These are phyloP conservation scores for Hippocampus mohnikei DNA, from an alignment of 2,113 vertebrate genomes.

Conservation along the genomic window DNA sequence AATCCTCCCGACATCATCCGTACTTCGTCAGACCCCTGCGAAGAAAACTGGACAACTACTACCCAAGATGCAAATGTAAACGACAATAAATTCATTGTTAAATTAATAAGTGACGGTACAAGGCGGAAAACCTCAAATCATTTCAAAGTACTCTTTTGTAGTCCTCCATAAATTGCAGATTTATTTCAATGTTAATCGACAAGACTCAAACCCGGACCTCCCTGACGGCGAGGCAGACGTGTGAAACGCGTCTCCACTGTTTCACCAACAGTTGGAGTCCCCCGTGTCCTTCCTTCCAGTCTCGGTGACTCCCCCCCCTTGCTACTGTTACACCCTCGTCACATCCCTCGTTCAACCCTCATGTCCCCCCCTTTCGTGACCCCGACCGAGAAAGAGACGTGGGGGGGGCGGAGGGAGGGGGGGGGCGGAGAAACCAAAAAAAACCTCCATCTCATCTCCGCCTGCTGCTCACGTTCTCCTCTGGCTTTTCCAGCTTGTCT, in stretches of 20 bases:
- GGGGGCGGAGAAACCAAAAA: slow-evolving; percentile 14
- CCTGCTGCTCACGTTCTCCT: slow-evolving; percentile 47
- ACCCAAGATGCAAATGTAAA: background rate
- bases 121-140: too few relatives aligned
- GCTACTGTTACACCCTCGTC: background rate
- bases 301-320: background rate
- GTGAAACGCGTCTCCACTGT: too few relatives aligned
- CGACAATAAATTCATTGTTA: background rate
- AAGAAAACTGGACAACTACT: background rate
- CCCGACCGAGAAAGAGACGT: slow-evolving; percentile 16
- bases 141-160: too few relatives aligned
- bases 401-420: too few relatives aligned
- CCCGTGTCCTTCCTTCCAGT: background rate
- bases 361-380: background rate
- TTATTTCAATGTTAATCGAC: too few relatives aligned
- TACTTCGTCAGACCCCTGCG: background rate
- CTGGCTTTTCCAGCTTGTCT: slow-evolving; percentile 56
- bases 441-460: slow-evolving; percentile 23
- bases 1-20: slow-evolving; percentile 23
- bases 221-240: too few relatives aligned
- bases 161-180: too few relatives aligned
- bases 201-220: too few relatives aligned
- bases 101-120: background rate
- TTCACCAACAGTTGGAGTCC: too few relatives aligned
- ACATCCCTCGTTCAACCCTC: background rate